Evolutionary conservation across 2,888 invertebrate species (phyloP).

Genomic region (Kryphioiulus occultus): DNA sequence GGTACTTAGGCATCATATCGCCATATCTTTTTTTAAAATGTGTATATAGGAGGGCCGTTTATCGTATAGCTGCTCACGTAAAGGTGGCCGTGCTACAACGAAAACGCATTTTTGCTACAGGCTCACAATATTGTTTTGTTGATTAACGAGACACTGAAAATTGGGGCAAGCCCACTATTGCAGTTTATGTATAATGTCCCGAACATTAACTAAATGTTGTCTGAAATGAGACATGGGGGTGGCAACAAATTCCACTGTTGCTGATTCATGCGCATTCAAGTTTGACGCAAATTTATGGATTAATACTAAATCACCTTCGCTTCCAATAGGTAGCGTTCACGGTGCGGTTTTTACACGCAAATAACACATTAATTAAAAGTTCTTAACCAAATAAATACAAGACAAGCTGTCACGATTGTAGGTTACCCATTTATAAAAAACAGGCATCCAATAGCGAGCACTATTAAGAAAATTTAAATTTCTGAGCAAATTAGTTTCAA

Average conservation of each 20-base stretch:
- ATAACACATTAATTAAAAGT: neutral
- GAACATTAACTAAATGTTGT: conserved; percentile 7
- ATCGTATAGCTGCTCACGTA: neutral
- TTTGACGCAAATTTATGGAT: neutral
- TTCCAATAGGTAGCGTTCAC: neutral
- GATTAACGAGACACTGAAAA: neutral
- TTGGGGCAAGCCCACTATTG: neutral
- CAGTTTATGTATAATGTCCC: neutral
- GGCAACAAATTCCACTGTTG: neutral
- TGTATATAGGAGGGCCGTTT: neutral
- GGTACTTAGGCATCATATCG: neutral
- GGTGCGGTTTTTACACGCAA: neutral
- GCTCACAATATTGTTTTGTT: neutral
- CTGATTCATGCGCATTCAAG: neutral
- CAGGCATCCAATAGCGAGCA: neutral
- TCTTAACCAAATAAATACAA: neutral
- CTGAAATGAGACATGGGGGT: neutral
- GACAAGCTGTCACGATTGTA: neutral
- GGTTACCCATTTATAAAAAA: neutral
- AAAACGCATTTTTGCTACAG: neutral
- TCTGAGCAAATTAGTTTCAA: too few relatives aligned
- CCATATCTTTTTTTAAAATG: neutral
- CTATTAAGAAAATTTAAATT: neutral
- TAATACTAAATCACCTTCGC: neutral
- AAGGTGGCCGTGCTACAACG: neutral